A percentile compares a stretch with the other conserved stretches of the same genome.
These are phyloP conservation scores for Syncerus caffer DNA, from an alignment of 2,797 vertebrate species.

Conservation along the genomic window DNA sequence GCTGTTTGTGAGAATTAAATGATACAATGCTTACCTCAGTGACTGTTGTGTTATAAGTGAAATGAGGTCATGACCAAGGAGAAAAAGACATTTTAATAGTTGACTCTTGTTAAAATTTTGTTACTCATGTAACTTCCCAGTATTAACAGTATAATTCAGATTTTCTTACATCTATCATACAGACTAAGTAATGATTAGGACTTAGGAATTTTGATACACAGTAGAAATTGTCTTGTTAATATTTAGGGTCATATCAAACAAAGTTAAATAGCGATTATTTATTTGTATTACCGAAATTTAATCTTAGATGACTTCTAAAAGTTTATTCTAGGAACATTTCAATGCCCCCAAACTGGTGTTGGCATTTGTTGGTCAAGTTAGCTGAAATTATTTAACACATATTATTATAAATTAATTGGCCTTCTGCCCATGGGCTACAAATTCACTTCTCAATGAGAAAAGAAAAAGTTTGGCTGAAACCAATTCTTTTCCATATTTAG, in stretches of 20 bases:
- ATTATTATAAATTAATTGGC: neutral
- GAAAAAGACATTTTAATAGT: neutral
- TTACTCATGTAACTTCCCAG: neutral
- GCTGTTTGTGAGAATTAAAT: neutral
- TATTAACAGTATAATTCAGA: neutral
- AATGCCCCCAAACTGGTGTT: neutral
- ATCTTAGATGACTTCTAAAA: conserved; percentile 28
- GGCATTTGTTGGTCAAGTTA: neutral
- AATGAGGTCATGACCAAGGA: neutral
- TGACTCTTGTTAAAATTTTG: neutral
- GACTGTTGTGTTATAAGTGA: neutral
- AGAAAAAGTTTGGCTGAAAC: conserved; percentile 1
- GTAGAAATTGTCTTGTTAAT: neutral
- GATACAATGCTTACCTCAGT: neutral
- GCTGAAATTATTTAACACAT: neutral
- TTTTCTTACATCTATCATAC: neutral
- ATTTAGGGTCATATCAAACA: neutral
- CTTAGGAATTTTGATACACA: neutral
- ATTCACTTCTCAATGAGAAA: conserved; percentile 46
- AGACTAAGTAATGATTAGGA: neutral
- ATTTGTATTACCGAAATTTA: conserved; percentile 1
- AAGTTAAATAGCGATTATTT: conserved; percentile 27
- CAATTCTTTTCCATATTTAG: conserved; percentile 25
- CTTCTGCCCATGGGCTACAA: neutral
- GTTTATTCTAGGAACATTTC: neutral